Evolutionary conservation across 2,113 vertebrate genomes (phyloP), one percentile per base, ranked within the genome.

Genomic region (Blennius ocellaris): DNA sequence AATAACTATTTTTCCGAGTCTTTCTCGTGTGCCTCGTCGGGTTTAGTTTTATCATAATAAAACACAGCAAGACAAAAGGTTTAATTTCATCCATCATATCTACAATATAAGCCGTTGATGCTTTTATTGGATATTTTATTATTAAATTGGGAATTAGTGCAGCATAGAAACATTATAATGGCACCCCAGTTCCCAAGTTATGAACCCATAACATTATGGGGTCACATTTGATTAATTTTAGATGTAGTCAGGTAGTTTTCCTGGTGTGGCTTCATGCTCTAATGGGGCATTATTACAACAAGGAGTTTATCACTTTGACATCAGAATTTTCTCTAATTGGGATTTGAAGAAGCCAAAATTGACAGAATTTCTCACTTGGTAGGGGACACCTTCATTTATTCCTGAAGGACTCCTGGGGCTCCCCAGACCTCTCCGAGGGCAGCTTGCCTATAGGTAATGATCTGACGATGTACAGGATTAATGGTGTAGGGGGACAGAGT

Each of bases 111-210:
- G 49, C 71, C 47, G 67, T 44, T 40, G 39, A 63, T 74, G 64
- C 39, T 84, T 87, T 87, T 88, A 89, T 87, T 88, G 60, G 40
- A 69, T 43, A 39, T 78, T 80, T 60, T 84, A 77, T 85, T 90
- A 90, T 90, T 91, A 87, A 85, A 86, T 72, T 74, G 84, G 89
- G 89, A 92, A 82, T 88, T 83, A 89, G 66, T 56, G 86, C 80
- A 78, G 72, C 83, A 68, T 79, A 61, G 63, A 60, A 63, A 69
- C 51, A 85, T 76, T 60, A 81, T 71, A 44, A 85, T 55, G n/a
- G 55, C 9, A 36, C 55, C 53, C 75, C 68, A 12, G 21, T 79
- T 84, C 83, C 83, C 48, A 66, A 69, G 49, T 58, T 51, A 72
- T 67, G 70, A 80, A 62, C 73, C 62, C 68, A 48, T 30, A 68